Conservation (phyloP, 2,797 vertebrate genomes). For the Monodelphis domestica region DNA sequence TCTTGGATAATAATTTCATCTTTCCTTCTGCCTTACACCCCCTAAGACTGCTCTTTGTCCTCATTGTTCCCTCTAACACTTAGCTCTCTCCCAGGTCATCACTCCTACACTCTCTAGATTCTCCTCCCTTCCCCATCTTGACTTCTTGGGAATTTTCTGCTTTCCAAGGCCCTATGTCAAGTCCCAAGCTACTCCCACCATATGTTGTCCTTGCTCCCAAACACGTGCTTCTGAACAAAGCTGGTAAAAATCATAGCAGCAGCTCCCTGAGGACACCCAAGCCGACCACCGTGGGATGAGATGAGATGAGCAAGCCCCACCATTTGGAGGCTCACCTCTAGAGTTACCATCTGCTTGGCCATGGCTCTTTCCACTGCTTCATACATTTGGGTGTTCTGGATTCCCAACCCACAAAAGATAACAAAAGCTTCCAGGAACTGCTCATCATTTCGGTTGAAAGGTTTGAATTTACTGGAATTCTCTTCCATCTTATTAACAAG, state of each 20-base stretch:
- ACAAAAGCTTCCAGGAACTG: conserved; percentile 98
- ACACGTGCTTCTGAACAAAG: background rate
- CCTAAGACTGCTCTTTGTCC: too few relatives aligned
- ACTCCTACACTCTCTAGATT: too few relatives aligned
- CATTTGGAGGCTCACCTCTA: conserved; percentile 90
- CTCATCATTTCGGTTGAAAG: conserved; percentile 97
- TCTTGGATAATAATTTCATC: too few relatives aligned
- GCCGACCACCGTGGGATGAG: background rate
- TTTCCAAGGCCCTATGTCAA: too few relatives aligned
- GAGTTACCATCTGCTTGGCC: conserved; percentile 97
- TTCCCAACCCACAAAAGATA: conserved; percentile 98
- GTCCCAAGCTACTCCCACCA: too few relatives aligned
- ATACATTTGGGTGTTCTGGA: conserved; percentile 99
- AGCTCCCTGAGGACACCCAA: background rate
- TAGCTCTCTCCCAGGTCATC: too few relatives aligned
- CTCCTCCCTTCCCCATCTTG: too few relatives aligned
- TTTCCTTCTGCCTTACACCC: too few relatives aligned
- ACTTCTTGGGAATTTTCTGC: too few relatives aligned
- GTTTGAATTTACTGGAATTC: conserved; percentile 88
- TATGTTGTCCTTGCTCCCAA: too few relatives aligned
- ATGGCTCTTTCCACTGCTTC: conserved; percentile 96
- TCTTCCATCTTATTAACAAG: conserved; percentile 97
- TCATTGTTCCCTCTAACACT: too few relatives aligned
- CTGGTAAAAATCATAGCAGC: background rate
- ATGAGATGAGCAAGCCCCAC: rapidly evolving